These are phyloP conservation scores for Girardia tigrina DNA, from an alignment of 2,888 invertebrate species.

Conservation along the genomic window DNA sequence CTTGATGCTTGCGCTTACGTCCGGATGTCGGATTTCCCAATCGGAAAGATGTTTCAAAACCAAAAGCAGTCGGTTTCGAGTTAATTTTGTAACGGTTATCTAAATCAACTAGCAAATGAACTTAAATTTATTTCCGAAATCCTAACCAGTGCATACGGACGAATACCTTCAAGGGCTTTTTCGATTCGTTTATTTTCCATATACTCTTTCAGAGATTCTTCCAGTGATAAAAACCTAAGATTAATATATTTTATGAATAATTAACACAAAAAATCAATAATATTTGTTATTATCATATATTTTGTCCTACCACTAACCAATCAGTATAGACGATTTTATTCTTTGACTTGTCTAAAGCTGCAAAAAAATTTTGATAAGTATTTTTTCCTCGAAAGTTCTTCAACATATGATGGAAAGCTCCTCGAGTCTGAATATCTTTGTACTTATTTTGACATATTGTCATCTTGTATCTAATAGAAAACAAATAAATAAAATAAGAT, in stretches of 20 bases:
- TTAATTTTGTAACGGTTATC: background rate
- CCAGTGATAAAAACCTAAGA: background rate
- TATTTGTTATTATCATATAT: too few species aligned
- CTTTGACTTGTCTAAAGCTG: background rate
- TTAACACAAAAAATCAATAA: too few species aligned
- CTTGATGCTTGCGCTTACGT: slow-evolving; percentile 8
- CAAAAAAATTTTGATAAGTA: background rate
- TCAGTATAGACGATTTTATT: background rate
- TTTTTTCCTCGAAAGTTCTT: background rate
- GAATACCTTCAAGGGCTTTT: background rate
- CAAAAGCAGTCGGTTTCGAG: background rate
- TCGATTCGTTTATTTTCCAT: background rate
- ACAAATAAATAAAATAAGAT: background rate
- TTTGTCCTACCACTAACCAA: too few species aligned
- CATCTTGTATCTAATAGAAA: background rate
- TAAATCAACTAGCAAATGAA: too few species aligned
- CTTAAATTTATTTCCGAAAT: too few species aligned
- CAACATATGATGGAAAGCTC: background rate
- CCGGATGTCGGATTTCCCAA: background rate
- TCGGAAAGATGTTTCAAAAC: background rate
- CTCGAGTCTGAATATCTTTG: background rate
- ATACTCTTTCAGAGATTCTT: background rate
- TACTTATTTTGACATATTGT: background rate
- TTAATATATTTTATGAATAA: background rate
- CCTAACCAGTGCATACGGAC: background rate